Percentiles rank a stretch among this genome's conserved stretches.
These are phyloP conservation scores for Progne subis DNA, from an alignment of 2,113 vertebrate genomes.

Conservation along the genomic window DNA sequence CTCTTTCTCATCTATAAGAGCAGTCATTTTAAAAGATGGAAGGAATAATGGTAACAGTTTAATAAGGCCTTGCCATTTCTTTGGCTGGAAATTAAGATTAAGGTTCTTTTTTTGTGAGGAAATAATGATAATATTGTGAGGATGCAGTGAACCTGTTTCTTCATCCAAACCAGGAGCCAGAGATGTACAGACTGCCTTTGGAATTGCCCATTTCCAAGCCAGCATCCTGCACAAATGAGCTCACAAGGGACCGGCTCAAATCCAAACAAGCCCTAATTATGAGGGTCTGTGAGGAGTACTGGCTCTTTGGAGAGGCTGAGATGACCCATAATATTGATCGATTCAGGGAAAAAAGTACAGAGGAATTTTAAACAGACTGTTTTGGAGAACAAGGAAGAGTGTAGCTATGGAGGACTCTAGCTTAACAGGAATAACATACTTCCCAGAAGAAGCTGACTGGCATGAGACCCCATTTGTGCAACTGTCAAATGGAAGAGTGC, in stretches of 20 bases:
- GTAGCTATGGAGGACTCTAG: not conserved
- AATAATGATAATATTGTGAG: not conserved
- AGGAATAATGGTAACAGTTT: not conserved
- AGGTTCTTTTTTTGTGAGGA: not conserved
- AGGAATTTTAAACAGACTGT: not conserved
- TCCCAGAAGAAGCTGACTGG: not conserved
- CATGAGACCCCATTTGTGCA: not conserved
- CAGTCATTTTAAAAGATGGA: not conserved
- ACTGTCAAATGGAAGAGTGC: not conserved
- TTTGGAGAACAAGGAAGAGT: not conserved
- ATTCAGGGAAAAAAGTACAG: not conserved
- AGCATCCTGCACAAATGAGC: slow-evolving; percentile 23
- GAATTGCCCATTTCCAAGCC: not conserved
- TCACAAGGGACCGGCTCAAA: slow-evolving; percentile 25
- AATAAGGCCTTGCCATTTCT: not conserved
- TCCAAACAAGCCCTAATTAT: not conserved
- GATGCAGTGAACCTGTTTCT: not conserved
- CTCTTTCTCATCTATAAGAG: not conserved
- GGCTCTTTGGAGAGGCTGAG: not conserved
- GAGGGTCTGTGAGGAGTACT: not conserved
- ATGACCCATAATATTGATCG: not conserved
- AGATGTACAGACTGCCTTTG: not conserved
- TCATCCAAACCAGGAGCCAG: not conserved
- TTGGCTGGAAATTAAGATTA: not conserved
- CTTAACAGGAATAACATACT: not conserved